Conservation (phyloP, 1,140 invertebrate species). For the Cherax quadricarinatus region DNA sequence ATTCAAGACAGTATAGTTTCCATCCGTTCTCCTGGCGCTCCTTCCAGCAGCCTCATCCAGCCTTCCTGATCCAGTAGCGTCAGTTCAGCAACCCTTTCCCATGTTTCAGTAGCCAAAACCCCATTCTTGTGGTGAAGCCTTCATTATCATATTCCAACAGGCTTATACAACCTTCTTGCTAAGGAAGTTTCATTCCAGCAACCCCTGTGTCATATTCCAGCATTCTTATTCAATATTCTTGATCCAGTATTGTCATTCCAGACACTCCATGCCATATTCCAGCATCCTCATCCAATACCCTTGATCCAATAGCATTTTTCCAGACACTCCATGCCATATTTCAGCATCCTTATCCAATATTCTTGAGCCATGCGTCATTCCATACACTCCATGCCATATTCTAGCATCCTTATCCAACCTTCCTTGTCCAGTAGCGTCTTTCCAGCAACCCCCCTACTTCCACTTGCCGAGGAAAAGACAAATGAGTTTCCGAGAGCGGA, state of each 20-base stretch:
- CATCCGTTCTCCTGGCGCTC: not conserved
- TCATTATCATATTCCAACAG: too few relatives aligned
- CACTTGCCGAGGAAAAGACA: slow-evolving; percentile 48
- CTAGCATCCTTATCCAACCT: not conserved
- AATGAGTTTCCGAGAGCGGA: slow-evolving; percentile 48
- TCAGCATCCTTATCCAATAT: too few relatives aligned
- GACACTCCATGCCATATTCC: not conserved
- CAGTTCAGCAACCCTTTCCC: not conserved
- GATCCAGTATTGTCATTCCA: not conserved
- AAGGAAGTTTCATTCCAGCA: too few relatives aligned
- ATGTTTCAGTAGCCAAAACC: too few relatives aligned
- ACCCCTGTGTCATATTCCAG: not conserved
- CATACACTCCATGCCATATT: not conserved
- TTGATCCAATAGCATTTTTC: not conserved
- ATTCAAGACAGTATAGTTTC: not conserved
- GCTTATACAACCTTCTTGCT: too few relatives aligned
- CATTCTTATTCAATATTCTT: not conserved
- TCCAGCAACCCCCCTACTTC: slow-evolving; percentile 8
- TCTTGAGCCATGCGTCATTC: too few relatives aligned
- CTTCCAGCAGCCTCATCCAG: not conserved
- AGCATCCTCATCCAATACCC: not conserved
- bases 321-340: not conserved
- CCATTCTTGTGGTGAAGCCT: too few relatives aligned
- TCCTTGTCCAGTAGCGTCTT: not conserved
- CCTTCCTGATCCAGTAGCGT: not conserved